Base-by-base conservation (phyloP, 2,113 vertebrate species). In the Elephas maximus region DNA sequence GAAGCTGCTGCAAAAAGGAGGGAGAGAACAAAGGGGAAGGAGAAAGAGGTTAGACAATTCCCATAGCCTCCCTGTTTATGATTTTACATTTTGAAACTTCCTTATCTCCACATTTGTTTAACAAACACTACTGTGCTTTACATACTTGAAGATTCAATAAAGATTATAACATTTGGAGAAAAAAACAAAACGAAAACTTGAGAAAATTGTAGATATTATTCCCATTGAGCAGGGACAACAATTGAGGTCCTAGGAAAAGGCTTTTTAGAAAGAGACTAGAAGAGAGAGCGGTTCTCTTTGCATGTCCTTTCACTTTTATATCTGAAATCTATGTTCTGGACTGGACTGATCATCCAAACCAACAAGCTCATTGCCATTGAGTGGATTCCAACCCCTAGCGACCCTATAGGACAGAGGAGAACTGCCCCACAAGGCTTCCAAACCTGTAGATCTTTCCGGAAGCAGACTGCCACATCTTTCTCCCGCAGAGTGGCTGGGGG, bases 1-100 rank as follows among this genome's bases (percentile, higher is more conserved):
- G 37, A 96, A 97, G 78, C 4, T 28, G 37, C 89, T 79, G 11
- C 48, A 28, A 86, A 93, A 85, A 51, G 37, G 6, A 77, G 89
- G 33, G 20, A 30, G 30, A 71, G 6, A 60, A 83, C 37, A 65
- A 51, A 5, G 8, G 18, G 2, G 9, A 23, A 26, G 1, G 30
- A 15, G 44, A n/a, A 60, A 81, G 14, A 53, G n/a, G 53, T 23
- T 26, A 53, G 60, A 79, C 5, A 20, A 18, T 21, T n/a, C 6
- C 82, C 18, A 21, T 41, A 17, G 65, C 10, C n/a, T 80, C 48
- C 93, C 41, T 21, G 3, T 37, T 74, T 65, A 30, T 41, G 23
- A 57, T 53, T 84, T 94, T 80, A 28, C 3, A 41, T 88, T 65
- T 95, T 62, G 60, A 41, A 60, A 67, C 15, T 45, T n/a, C 26